Evolutionary conservation across 2,113 vertebrate genomes (phyloP), one percentile per base, ranked within the genome.

Genomic region (Porphyrio hochstetteri): DNA sequence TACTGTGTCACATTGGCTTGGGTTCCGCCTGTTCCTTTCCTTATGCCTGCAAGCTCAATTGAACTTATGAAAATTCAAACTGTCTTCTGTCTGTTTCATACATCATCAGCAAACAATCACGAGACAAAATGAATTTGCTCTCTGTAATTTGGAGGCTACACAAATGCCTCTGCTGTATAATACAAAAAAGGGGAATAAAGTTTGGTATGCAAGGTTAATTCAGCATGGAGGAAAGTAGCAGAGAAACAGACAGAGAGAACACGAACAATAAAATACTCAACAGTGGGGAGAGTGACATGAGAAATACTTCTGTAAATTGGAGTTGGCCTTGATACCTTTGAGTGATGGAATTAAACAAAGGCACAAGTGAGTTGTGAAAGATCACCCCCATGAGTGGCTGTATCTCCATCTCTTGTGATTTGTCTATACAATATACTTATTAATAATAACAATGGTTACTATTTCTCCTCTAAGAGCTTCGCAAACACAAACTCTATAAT

Each of bases 51-150:
- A 96, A 97, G 69, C 69, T 86, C 94, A 95, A 86, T 86, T 97
- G 94, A 96, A 96, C 95, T 95, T 94, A 83, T 38, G 87, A 96
- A 95, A 95, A 96, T 97, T 95, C 92, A 97, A 96, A 97, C 90
- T 92, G 92, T 95, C 91, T 97, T 96, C 96, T 96, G 88, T 93
- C 95, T 85, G 94, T 91, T 97, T 93, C 80, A 72, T 96, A 96
- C 91, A 96, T 95, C 85, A 96, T 96, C 93, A 96, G 92, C 89
- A 97, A 96, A 95, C 95, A 97, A 96, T 93, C 96, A 86, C 48
- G 89, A 95, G 94, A 97, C 92, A 93, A 96, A 95, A 97, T 88
- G 94, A 94, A 97, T 97, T 95, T 96, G 69, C 84, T 96, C 23
- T 92, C 74, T 88, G 78, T 85, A 92, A 97, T 75, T 97, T 90